These are phyloP conservation scores for Drosophila peninsularis DNA, from an alignment of 2,888 invertebrate species.

Conservation along the genomic window DNA sequence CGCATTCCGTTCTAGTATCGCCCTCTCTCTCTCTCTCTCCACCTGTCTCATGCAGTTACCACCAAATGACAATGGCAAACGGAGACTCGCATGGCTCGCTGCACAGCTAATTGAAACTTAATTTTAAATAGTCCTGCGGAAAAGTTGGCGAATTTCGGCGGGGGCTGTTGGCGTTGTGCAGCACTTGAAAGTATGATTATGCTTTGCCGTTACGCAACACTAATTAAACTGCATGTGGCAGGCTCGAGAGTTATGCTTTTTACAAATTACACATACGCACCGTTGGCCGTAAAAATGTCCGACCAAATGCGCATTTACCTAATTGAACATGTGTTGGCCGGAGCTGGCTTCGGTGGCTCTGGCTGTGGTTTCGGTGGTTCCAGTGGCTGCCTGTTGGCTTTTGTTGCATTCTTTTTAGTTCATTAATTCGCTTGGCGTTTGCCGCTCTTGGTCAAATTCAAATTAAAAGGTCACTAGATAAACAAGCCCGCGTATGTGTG, in stretches of 20 bases:
- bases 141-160: slow-evolving; percentile 20
- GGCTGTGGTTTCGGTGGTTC: slow-evolving; percentile 17
- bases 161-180: slow-evolving; percentile 5
- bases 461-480: slow-evolving; percentile 61
- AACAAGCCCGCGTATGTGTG: neutral
- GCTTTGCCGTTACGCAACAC: slow-evolving; percentile 34
- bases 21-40: neutral
- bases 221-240: slow-evolving; percentile 59
- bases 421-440: slow-evolving; percentile 58
- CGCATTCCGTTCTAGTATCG: neutral
- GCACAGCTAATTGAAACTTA: slow-evolving; percentile 58
- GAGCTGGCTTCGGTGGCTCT: slow-evolving; percentile 13
- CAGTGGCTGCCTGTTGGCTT: slow-evolving; percentile 1
- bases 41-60: neutral
- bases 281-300: slow-evolving; percentile 45
- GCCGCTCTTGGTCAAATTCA: slow-evolving; percentile 62
- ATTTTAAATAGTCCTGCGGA: slow-evolving; percentile 37
- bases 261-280: slow-evolving; percentile 41
- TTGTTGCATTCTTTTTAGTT: slow-evolving; percentile 56
- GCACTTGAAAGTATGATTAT: slow-evolving; percentile 4
- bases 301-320: slow-evolving; percentile 51
- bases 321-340: slow-evolving; percentile 72
- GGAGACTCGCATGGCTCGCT: neutral
- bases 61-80: slow-evolving; percentile 7
- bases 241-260: slow-evolving; percentile 39